phyloP scores from a whole-genome alignment of 2,888 invertebrate species.

The Sinohyriopsis cumingii region DNA sequence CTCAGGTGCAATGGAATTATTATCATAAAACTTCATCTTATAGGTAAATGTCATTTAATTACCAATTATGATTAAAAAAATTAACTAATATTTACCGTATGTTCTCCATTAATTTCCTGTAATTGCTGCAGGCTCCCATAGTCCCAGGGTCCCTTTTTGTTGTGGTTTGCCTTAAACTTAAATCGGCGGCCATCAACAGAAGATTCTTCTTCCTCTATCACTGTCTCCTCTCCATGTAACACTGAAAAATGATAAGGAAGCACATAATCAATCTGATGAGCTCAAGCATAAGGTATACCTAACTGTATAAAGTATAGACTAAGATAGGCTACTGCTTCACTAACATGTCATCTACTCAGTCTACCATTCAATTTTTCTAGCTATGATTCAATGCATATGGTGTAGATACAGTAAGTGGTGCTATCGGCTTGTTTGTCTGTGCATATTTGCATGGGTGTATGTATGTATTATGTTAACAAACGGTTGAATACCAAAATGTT shows the following conservation, averaged over 20 bases:
- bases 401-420: too few species aligned
- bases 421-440: too few species aligned
- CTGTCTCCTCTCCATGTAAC: conserved; percentile 59
- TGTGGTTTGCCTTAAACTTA: conserved; percentile 92
- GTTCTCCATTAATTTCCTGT: conserved; percentile 85
- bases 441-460: too few species aligned
- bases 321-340: too few species aligned
- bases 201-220: conserved; percentile 57
- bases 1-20: background rate
- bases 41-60: conserved; percentile 1
- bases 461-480: too few species aligned
- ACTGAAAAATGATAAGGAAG: conserved; percentile 40
- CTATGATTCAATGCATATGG: too few species aligned
- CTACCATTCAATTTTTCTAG: too few species aligned
- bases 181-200: conserved; percentile 65
- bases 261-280: too few species aligned
- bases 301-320: too few species aligned
- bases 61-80: background rate
- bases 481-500: too few species aligned
- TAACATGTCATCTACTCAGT: too few species aligned
- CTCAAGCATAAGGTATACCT: too few species aligned
- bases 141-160: conserved; percentile 97
- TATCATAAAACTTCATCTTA: background rate
- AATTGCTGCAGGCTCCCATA: conserved; percentile 93
- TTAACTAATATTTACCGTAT: conserved; percentile 78